A percentile compares a stretch with the other conserved stretches of the same genome.
Conservation (phyloP, 1,140 invertebrate species). For the Drosophila arawakana region DNA sequence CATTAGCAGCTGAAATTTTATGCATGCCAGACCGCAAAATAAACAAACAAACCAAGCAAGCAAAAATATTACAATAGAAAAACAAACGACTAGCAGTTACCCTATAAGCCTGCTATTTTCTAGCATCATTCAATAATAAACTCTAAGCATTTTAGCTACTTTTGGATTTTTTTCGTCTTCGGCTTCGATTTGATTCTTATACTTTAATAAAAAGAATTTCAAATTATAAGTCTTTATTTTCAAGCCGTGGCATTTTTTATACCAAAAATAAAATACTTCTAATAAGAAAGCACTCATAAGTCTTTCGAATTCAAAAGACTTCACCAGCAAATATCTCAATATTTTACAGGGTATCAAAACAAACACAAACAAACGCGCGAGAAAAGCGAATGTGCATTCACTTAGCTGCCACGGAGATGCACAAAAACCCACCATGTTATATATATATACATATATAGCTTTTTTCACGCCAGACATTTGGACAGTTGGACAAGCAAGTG, state of each 20-base stretch:
- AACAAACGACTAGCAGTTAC: neutral
- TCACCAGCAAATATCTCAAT: no score
- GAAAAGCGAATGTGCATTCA: constrained; percentile 23
- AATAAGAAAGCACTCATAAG: no score
- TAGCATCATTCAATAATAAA: neutral
- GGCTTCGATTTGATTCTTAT: no score
- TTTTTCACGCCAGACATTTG: constrained; percentile 13
- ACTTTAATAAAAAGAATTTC: no score
- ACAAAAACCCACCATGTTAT: constrained; percentile 6
- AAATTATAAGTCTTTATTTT: no score
- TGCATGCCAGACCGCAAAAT: constrained; percentile 60
- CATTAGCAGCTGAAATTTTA: constrained; percentile 63
- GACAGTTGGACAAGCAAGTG: constrained; percentile 19
- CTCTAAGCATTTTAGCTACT: no score
- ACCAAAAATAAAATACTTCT: no score
- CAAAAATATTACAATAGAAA: constrained; percentile 11
- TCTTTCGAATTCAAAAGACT: no score
- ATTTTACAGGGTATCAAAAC: constrained; percentile 24
- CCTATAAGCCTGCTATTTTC: neutral
- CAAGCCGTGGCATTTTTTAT: no score
- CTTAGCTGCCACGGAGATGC: constrained; percentile 24
- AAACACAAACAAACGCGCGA: constrained; percentile 7
- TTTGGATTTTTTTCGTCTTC: no score
- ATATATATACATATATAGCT: neutral
- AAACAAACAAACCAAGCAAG: constrained; percentile 34